Conservation (phyloP, 2,888 invertebrate genomes). For the Cylloceria caligata region DNA sequence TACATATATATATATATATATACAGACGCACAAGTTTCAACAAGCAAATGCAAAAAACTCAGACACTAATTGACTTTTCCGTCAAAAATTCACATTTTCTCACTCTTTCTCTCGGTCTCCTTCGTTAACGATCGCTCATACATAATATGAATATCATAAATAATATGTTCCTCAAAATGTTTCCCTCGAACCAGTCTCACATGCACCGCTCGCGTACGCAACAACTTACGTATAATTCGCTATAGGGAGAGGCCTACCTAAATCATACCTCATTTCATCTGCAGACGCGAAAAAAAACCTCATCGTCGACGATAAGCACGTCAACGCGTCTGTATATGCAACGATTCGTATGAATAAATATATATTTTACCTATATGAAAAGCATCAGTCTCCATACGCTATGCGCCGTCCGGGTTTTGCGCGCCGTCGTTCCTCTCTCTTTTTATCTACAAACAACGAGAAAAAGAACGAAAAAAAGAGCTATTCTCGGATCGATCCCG, state of each 20-base stretch:
- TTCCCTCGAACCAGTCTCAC: conserved; percentile 43
- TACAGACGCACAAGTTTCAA: conserved; percentile 45
- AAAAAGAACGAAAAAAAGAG: conserved; percentile 20
- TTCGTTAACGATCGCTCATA: conserved; percentile 45
- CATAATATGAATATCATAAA: conserved; percentile 71
- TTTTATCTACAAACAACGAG: conserved; percentile 11
- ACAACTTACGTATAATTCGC: conserved; percentile 79
- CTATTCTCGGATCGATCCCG: background rate
- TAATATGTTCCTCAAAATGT: conserved; percentile 70
- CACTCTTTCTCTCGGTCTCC: conserved; percentile 29
- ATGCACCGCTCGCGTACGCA: conserved; percentile 42
- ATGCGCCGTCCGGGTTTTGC: conserved; percentile 74
- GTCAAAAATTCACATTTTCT: conserved; percentile 8
- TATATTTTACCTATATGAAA: conserved; percentile 85
- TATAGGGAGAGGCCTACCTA: conserved; percentile 76
- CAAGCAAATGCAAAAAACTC: conserved; percentile 51
- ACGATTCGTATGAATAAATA: conserved; percentile 79
- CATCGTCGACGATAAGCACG: background rate
- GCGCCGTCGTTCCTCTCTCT: conserved; percentile 52
- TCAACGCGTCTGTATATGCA: conserved; percentile 47
- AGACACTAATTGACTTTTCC: conserved; percentile 8
- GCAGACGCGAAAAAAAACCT: conserved; percentile 17
- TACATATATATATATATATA: too few species aligned
- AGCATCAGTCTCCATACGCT: conserved; percentile 83
- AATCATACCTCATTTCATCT: conserved; percentile 72